Evolutionary conservation across 2,113 vertebrate species (phyloP), one percentile per base, ranked within the genome.

Genomic region (Boulengeromyrus knoepffleri): DNA sequence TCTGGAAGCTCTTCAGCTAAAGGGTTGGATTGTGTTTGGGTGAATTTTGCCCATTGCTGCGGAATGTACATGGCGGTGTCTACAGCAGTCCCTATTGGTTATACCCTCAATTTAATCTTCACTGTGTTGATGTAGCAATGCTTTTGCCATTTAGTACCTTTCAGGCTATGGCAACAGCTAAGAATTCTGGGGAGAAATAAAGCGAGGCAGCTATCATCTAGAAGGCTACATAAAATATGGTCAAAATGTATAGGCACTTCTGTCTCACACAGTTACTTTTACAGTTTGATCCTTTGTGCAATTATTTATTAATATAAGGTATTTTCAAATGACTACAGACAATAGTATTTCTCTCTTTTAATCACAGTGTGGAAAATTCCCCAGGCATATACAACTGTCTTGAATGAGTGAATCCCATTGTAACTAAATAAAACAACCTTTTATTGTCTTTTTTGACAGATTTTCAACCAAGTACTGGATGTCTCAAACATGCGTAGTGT

Each of bases 401-500:
- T 52, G 10, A 53, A 13, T 36, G 31, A 87, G 36, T 53, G 15
- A 36, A 53, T 53, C 47, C 47, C 31, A 15, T 53, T 53, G 31
- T 87, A 53, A 87, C 27, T 36, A 53, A 87, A 87, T 87, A 27
- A 31, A 53, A 31, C 31, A 36, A 50, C 17, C 3, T 87, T 56
- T 85, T 85, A 36, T 87, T 70, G 24, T 74, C 24, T 74, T 31
- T 50, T 92, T 88, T 91, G 13, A 0, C 96, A 99, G 99, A 96
- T 99, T 99, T 96, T 99, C 99, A 94, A 99, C 99, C 92, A 99
- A 99, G 95, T 99, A 99, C 92, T 99, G 99, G 99, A 99, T 99
- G 99, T 99, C 98, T 77, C 99, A 99, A 96, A 99, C 98, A 0
- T 99, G 99, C 94, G 98, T 96, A 0, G 99, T 99, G 91, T 99